phyloP scores from a whole-genome alignment of 2,113 vertebrate species.

The Orthonyx spaldingii region DNA sequence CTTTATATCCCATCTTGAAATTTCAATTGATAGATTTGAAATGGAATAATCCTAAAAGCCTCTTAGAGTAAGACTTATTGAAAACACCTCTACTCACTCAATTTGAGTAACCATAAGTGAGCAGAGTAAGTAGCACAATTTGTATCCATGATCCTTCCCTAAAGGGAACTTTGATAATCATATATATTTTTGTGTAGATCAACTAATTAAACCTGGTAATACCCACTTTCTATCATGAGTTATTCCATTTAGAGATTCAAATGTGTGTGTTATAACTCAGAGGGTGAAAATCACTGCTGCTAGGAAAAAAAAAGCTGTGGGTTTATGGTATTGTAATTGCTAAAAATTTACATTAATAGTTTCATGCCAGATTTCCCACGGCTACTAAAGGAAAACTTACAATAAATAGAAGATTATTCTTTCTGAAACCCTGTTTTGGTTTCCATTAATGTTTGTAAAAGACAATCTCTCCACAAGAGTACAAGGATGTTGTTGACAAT shows the following conservation, averaged over 20 bases:
- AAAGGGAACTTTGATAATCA: fast-evolving
- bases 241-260: background rate
- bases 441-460: background rate
- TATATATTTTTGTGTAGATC: background rate
- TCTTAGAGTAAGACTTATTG: background rate
- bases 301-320: background rate
- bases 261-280: background rate
- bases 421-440: background rate
- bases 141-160: background rate
- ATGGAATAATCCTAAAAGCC: background rate
- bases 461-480: background rate
- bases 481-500: background rate
- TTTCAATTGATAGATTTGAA: background rate
- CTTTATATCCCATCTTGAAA: background rate
- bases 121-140: background rate
- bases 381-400: background rate
- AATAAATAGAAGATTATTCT: background rate
- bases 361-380: background rate
- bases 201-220: background rate
- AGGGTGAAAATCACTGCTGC: background rate
- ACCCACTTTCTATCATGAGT: background rate
- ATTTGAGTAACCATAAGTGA: background rate
- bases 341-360: background rate
- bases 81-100: background rate
- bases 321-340: background rate